phyloP scores from a whole-genome alignment of 2,797 vertebrate species.

The Australoheros facetus region DNA sequence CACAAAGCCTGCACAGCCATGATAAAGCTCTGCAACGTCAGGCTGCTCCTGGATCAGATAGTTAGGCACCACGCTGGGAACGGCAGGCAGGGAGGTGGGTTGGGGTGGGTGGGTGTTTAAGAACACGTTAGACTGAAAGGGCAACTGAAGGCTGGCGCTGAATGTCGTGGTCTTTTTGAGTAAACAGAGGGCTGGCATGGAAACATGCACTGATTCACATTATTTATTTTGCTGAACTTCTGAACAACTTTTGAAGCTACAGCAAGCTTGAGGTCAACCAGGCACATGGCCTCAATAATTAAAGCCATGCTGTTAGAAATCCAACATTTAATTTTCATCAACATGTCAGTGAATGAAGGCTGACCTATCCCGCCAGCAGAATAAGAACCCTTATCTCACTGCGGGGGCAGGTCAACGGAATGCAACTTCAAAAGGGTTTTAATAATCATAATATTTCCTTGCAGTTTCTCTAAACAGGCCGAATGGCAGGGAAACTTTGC shows the following conservation, averaged over 20 bases:
- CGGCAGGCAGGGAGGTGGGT: background rate
- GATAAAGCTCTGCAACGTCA: constrained; percentile 38
- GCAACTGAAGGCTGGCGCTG: background rate
- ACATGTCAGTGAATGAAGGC: constrained; percentile 16
- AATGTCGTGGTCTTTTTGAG: background rate
- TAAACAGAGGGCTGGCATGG: background rate
- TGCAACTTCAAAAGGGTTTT: constrained; percentile 49
- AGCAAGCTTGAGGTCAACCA: background rate
- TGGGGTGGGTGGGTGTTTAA: background rate
- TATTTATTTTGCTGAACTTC: background rate
- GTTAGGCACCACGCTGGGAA: background rate
- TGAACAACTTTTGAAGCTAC: no score
- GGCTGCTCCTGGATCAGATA: constrained; percentile 32
- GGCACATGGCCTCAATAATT: background rate
- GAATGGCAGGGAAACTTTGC: constrained; percentile 25
- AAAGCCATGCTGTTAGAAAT: background rate
- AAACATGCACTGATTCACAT: background rate
- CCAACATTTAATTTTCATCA: constrained; percentile 21
- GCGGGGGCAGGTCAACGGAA: constrained; percentile 42
- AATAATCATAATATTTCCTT: constrained; percentile 62
- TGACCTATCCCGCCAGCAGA: constrained; percentile 9
- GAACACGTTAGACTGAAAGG: background rate
- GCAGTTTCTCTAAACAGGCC: constrained; percentile 39
- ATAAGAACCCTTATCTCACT: constrained; percentile 51
- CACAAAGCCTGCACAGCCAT: constrained; percentile 18